These are phyloP conservation scores for Sylvicapra grimmia DNA, from an alignment of 2,113 vertebrate genomes.

Conservation along the genomic window DNA sequence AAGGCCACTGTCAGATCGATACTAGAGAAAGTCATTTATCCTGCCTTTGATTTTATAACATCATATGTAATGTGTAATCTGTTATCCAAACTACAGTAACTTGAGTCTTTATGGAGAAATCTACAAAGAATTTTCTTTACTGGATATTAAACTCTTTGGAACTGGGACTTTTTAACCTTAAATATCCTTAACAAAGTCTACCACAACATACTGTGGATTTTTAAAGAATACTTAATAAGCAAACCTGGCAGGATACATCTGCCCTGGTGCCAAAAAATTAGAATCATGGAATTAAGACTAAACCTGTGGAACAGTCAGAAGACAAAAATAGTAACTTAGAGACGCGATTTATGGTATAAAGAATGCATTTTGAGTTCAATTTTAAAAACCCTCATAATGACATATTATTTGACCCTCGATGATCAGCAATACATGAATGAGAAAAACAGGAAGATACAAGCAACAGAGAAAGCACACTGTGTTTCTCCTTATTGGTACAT, in stretches of 20 bases:
- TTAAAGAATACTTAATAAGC: neutral
- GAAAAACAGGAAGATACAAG: neutral
- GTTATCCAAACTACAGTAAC: neutral
- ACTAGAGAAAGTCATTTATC: neutral
- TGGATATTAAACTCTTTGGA: neutral
- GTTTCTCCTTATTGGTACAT: neutral
- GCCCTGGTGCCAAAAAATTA: neutral
- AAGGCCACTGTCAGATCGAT: neutral
- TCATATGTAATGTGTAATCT: neutral
- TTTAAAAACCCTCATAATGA: neutral
- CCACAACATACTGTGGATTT: neutral
- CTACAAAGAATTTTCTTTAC: neutral
- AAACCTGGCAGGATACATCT: neutral
- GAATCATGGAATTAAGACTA: neutral
- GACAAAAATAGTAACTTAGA: neutral
- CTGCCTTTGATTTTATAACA: neutral
- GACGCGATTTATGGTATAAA: neutral
- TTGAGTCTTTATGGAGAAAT: neutral
- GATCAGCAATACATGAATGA: neutral
- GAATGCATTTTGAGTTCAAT: neutral
- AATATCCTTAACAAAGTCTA: neutral
- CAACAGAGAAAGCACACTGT: neutral
- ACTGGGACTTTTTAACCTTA: neutral
- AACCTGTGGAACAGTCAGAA: neutral
- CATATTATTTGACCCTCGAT: neutral